These are phyloP conservation scores for Aurelia sp. DNA, from an alignment of 30 jellyfish, hydroid and myxozoan species.

Conservation along the genomic window DNA sequence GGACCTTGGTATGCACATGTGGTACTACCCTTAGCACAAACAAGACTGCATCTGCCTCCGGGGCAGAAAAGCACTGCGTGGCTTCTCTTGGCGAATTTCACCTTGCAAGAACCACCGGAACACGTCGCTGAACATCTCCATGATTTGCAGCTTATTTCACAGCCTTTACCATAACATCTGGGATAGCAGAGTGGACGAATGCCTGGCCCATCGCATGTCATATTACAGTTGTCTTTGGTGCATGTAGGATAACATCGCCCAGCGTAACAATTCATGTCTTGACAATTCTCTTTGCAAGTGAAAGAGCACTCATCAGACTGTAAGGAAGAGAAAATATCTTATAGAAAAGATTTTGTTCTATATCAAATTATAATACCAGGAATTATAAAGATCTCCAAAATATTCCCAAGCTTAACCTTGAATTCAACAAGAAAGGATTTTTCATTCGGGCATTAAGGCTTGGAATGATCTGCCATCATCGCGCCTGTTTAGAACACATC, in stretches of 20 bases:
- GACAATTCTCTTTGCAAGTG: slow-evolving; percentile 28
- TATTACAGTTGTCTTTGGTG: slow-evolving; percentile 37
- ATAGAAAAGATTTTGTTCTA: too few relatives aligned
- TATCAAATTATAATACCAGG: too few relatives aligned
- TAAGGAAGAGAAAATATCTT: neutral
- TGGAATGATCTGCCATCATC: too few relatives aligned
- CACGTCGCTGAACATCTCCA: slow-evolving; percentile 18
- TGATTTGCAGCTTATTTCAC: slow-evolving; percentile 38
- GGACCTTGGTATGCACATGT: neutral
- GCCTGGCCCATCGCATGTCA: slow-evolving; percentile 9
- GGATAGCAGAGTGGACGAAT: slow-evolving; percentile 27
- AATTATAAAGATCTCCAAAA: too few relatives aligned
- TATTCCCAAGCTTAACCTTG: too few relatives aligned
- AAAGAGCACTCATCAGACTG: slow-evolving; percentile 19
- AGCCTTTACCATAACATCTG: slow-evolving; percentile 24
- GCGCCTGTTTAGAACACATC: too few relatives aligned
- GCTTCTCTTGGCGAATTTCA: slow-evolving; percentile 30
- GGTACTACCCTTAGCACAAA: slow-evolving; percentile 43
- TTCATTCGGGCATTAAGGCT: too few relatives aligned
- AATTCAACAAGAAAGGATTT: too few relatives aligned
- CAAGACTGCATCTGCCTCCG: slow-evolving; percentile 23
- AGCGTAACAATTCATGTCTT: slow-evolving; percentile 31
- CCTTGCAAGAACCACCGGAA: slow-evolving; percentile 30
- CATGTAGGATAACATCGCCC: slow-evolving; percentile 24
- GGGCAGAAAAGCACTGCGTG: slow-evolving; percentile 9